These are phyloP conservation scores for Pyrrhia umbra DNA, from an alignment of 2,888 invertebrate species.

Conservation along the genomic window DNA sequence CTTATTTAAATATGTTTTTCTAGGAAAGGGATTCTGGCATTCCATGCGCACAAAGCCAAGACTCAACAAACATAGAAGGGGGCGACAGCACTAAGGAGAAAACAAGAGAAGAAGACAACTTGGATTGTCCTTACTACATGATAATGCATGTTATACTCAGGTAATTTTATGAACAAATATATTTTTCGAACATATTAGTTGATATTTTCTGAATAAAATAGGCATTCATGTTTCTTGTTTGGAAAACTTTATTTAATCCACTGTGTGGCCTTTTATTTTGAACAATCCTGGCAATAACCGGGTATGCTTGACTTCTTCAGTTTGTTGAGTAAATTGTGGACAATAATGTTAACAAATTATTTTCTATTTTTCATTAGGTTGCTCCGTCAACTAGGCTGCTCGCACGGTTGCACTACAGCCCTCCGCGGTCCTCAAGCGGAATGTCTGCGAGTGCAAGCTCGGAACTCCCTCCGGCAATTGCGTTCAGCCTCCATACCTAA, in stretches of 20 bases:
- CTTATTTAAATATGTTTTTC: background rate
- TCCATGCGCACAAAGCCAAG: constrained; percentile 86
- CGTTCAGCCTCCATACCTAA: constrained; percentile 90
- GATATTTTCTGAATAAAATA: no score
- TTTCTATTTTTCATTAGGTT: constrained; percentile 88
- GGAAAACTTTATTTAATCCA: no score
- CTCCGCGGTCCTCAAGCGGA: constrained; percentile 97
- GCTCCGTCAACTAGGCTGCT: constrained; percentile 97
- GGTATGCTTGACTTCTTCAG: no score
- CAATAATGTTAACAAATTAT: no score
- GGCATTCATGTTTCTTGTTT: no score
- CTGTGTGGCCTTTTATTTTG: no score
- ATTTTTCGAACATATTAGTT: no score
- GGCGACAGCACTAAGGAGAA: constrained; percentile 83
- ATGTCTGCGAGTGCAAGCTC: constrained; percentile 96
- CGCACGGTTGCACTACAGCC: constrained; percentile 96
- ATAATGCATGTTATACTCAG: constrained; percentile 93
- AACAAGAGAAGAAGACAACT: constrained; percentile 82
- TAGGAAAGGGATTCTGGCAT: constrained; percentile 87
- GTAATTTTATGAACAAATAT: constrained; percentile 75
- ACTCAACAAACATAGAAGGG: constrained; percentile 86
- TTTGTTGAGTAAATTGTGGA: no score
- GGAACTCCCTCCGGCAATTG: constrained; percentile 92
- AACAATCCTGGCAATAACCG: no score
- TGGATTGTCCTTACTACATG: constrained; percentile 92